A percentile compares a stretch with the other conserved stretches of the same genome.
These are phyloP conservation scores for Alligator sinensis DNA, from an alignment of 2,113 vertebrate genomes.

Conservation along the genomic window DNA sequence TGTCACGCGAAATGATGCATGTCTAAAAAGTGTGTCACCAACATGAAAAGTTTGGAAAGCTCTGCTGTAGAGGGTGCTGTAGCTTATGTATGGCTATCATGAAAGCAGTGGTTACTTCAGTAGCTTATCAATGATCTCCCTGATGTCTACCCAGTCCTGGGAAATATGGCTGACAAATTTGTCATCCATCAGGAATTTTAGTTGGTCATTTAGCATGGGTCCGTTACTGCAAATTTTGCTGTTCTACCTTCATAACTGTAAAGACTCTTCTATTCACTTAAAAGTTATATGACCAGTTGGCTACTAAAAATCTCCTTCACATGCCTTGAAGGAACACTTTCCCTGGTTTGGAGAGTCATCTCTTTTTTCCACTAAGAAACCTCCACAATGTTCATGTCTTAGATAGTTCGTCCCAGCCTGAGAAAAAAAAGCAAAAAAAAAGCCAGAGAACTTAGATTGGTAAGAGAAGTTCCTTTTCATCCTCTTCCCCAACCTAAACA, in stretches of 20 bases:
- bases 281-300: neutral
- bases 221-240: neutral
- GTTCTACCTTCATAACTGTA: neutral
- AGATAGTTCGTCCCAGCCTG: neutral
- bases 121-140: neutral
- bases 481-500: neutral
- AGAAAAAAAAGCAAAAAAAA: neutral
- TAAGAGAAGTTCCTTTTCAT: neutral
- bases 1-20: too few relatives aligned
- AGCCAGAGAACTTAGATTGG: neutral
- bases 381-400: slow-evolving; percentile 3
- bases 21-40: too few relatives aligned
- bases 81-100: neutral
- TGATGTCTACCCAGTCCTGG: neutral
- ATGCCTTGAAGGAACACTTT: neutral
- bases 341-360: neutral
- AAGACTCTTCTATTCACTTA: neutral
- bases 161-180: neutral
- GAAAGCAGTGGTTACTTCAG: neutral
- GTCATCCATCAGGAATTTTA: neutral
- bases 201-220: neutral
- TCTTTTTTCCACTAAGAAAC: neutral
- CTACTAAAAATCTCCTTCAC: neutral
- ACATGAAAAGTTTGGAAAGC: too few relatives aligned
- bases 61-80: neutral